phyloP scores from a whole-genome alignment of 2,888 invertebrate species.

The Terebella lapidaria region DNA sequence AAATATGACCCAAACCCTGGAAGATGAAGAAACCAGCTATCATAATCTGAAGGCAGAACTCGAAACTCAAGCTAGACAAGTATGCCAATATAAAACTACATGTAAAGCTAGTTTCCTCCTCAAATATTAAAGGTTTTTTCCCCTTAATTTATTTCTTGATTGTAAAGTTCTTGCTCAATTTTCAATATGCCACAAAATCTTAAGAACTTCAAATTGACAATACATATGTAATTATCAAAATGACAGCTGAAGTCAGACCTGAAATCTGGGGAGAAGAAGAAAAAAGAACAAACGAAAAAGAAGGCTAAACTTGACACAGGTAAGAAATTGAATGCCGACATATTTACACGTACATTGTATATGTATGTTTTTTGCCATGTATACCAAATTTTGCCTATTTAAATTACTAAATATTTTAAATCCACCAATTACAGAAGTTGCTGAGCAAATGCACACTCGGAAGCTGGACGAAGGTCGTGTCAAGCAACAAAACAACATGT shows the following conservation, averaged over 20 bases:
- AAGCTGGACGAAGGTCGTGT: neutral
- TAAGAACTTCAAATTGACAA: too few species aligned
- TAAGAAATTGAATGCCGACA: neutral
- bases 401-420: too few species aligned
- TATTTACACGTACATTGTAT: neutral
- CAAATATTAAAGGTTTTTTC: too few species aligned
- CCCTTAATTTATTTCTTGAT: too few species aligned
- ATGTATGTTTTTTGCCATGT: neutral
- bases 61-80: neutral
- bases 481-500: conserved; percentile 1
- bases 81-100: too few species aligned
- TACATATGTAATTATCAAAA: too few species aligned
- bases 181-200: too few species aligned
- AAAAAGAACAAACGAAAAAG: neutral
- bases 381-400: neutral
- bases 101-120: too few species aligned
- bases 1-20: neutral
- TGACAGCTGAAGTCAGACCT: neutral
- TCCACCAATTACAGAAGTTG: neutral
- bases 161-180: too few species aligned
- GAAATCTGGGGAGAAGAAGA: neutral
- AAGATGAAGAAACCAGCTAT: neutral
- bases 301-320: neutral
- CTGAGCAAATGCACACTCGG: neutral
- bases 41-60: neutral